Percentiles rank a stretch among this genome's conserved stretches.
These are phyloP conservation scores for Stenotaenia linearis DNA, from an alignment of 2,888 invertebrate species.

Conservation along the genomic window DNA sequence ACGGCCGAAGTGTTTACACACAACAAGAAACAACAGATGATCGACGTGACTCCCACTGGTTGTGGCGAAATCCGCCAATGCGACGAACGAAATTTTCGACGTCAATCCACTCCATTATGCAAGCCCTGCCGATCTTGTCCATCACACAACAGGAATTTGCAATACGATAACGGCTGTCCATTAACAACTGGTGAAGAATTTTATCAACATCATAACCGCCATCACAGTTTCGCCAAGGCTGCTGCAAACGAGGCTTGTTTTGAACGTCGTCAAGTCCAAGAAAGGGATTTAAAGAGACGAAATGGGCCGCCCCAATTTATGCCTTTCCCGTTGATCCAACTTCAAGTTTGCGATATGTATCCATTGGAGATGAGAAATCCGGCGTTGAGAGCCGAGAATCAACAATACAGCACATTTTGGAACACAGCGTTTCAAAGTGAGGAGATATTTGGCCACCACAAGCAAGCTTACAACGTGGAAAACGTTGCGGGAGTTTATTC, in stretches of 20 bases:
- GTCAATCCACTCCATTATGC: background rate
- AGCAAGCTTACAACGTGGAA: slow-evolving; percentile 1
- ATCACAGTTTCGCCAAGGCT: slow-evolving; percentile 24
- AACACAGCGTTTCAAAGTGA: background rate
- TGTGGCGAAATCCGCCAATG: slow-evolving; percentile 4
- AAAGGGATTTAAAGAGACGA: slow-evolving; percentile 17
- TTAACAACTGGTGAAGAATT: background rate
- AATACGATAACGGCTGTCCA: background rate
- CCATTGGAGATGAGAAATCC: background rate
- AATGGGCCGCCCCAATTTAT: background rate
- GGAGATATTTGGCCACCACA: slow-evolving; percentile 27
- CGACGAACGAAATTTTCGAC: slow-evolving; percentile 27
- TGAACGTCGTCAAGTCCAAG: background rate
- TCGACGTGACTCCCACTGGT: slow-evolving; percentile 4
- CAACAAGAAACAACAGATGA: background rate
- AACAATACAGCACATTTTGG: background rate
- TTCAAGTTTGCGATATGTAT: background rate
- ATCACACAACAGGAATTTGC: background rate
- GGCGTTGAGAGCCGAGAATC: background rate
- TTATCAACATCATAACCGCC: slow-evolving; percentile 2
- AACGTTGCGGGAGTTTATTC: background rate
- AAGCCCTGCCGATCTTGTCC: background rate
- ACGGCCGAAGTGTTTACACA: background rate
- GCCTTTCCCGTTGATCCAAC: background rate
- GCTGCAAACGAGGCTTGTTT: background rate